A percentile compares a stretch with the other conserved stretches of the same genome.
Conservation (phyloP, 2,113 vertebrate genomes). For the Rhinolophus ferrumequinum region DNA sequence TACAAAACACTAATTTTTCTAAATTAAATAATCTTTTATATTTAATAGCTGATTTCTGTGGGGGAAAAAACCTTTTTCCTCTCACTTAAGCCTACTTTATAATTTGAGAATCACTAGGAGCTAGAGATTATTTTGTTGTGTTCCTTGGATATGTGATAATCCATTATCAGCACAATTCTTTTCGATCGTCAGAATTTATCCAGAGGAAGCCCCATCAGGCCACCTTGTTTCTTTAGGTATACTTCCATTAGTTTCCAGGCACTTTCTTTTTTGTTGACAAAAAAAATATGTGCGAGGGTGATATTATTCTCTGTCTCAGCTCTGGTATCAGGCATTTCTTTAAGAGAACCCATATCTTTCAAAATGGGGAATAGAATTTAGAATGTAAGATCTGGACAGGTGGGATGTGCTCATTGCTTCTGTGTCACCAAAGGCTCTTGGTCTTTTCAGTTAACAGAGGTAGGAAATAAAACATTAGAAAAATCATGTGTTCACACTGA, state of each 20-base stretch:
- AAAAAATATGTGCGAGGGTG: neutral
- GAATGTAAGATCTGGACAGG: neutral
- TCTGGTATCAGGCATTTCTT: neutral
- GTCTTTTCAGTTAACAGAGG: neutral
- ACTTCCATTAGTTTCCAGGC: neutral
- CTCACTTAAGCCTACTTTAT: neutral
- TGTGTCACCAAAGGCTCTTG: neutral
- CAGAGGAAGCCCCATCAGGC: neutral
- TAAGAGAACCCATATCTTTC: neutral
- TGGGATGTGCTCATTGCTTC: neutral
- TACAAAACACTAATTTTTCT: neutral
- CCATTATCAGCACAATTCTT: neutral
- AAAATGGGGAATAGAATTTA: neutral
- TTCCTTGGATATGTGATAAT: neutral
- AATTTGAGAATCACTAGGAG: neutral
- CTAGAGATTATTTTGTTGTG: neutral
- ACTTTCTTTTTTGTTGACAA: neutral
- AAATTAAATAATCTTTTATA: neutral
- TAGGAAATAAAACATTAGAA: neutral
- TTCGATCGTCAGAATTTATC: neutral
- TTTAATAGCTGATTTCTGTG: neutral
- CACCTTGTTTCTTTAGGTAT: neutral
- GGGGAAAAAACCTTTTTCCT: neutral
- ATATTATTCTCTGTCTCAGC: neutral
- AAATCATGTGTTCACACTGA: neutral